Evolutionary conservation across 2,113 vertebrate species (phyloP).

Genomic region (Caretta caretta): DNA sequence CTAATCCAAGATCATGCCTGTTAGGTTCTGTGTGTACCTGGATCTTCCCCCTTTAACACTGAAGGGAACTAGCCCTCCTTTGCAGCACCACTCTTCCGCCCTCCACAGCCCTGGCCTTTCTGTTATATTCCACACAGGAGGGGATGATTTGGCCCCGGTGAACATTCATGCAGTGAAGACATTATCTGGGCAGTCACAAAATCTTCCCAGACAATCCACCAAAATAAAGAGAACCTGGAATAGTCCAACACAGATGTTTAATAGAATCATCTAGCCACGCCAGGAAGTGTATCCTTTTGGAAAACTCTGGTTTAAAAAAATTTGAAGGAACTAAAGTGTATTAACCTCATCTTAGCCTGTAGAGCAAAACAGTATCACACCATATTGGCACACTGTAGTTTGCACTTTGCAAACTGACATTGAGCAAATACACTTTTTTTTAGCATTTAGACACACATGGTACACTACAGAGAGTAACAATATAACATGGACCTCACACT

Average conservation of each 20-base stretch:
- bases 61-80: not conserved
- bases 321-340: not conserved
- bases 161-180: not conserved
- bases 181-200: not conserved
- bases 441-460: not conserved
- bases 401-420: not conserved
- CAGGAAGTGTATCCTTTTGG: not conserved
- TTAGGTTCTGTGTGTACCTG: not conserved
- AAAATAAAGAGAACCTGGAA: not conserved
- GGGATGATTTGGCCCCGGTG: not conserved
- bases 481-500: not conserved
- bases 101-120: not conserved
- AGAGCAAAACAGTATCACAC: not conserved
- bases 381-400: not conserved
- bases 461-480: not conserved
- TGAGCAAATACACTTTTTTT: not conserved
- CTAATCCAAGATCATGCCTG: not conserved
- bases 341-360: not conserved
- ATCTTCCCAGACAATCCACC: not conserved
- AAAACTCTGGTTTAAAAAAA: not conserved
- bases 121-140: not conserved
- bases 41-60: not conserved
- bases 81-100: not conserved
- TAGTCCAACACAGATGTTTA: not conserved
- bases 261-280: rapidly evolving